phyloP scores from a whole-genome alignment of 2,113 vertebrate species.

The Planiliza haematocheilus region DNA sequence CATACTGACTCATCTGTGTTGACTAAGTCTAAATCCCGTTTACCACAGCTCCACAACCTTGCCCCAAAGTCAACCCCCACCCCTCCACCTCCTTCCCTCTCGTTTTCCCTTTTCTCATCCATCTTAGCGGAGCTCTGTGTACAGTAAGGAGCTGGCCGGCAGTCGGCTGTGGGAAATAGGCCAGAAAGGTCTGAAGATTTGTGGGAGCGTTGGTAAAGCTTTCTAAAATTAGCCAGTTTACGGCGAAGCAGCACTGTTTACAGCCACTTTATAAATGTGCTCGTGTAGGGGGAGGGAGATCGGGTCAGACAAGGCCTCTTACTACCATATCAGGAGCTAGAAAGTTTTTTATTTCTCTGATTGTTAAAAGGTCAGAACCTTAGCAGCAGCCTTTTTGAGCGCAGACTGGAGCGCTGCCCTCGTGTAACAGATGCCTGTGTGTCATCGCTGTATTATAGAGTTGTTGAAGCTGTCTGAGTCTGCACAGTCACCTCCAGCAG shows the following conservation, averaged over 20 bases:
- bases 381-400: conserved; percentile 33
- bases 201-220: conserved; percentile 67
- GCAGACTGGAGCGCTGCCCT: conserved; percentile 22
- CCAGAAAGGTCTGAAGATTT: conserved; percentile 77
- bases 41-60: conserved; percentile 62
- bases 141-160: conserved; percentile 49
- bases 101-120: conserved; percentile 50
- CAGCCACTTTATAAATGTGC: conserved; percentile 50
- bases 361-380: conserved; percentile 5
- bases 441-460: conserved; percentile 46
- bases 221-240: conserved; percentile 76
- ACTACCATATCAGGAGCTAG: conserved; percentile 9
- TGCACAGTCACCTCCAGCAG: conserved; percentile 43
- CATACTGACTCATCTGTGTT: conserved; percentile 75
- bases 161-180: conserved; percentile 71
- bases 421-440: conserved; percentile 35
- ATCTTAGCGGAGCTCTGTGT: conserved; percentile 53
- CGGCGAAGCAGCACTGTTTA: conserved; percentile 55
- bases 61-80: conserved; percentile 56
- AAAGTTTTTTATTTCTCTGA: neutral
- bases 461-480: conserved; percentile 38
- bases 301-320: conserved; percentile 24
- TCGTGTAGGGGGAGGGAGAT: neutral
- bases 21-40: conserved; percentile 75
- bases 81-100: conserved; percentile 17